Base-by-base conservation (phyloP, 2,888 invertebrate species). In the Macroteleia sp. region DNA sequence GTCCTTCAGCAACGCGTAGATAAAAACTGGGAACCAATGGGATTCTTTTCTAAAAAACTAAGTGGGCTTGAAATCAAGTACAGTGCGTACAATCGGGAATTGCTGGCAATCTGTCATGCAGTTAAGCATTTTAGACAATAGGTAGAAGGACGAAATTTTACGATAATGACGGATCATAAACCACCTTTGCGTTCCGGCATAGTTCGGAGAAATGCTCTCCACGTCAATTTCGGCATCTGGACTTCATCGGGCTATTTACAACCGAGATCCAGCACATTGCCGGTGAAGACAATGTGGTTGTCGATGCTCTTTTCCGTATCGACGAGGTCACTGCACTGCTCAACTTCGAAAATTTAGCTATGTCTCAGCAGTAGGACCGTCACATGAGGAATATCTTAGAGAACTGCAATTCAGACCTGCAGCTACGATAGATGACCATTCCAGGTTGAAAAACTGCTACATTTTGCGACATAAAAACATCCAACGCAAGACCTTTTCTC, bases 401-500 rank as follows among this genome's bases (percentile, higher is more conserved):
- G n/a, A n/a, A 12, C 6, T 10, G 14, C 12, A 44, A n/a, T n/a
- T n/a, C 56, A 1, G 14, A 28, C 3, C 17, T 46, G 14, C 25
- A 25, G 2, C 16, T 46, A 17, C 22, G 28, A 5, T 12, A 25
- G 3, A 25, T 46, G 14, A n/a, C 8, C 1, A 12, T 46, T 12
- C 50, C 57, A 8, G 50, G 50, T 2, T 17, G 34, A 25, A 12
- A 28, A 10, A 14, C 42, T 1, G 14, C 2, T 1, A 12, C 9
- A 2, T 64, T 20, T 17, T 81, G 79, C 19, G 80, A 82, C 22
- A 41, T 67, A 0, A 44, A 61, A 3, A 66, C 54, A 0, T 2
- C 30, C 0, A 44, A 22, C 4, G 62, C 64, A 1, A 8, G 82
- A 1, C 81, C 83, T 0, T 83, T 57, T 50, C 30, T 83, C 3